Evolutionary conservation across 1,140 invertebrate species (phyloP).

Genomic region (Oncopodura yosiiana): DNA sequence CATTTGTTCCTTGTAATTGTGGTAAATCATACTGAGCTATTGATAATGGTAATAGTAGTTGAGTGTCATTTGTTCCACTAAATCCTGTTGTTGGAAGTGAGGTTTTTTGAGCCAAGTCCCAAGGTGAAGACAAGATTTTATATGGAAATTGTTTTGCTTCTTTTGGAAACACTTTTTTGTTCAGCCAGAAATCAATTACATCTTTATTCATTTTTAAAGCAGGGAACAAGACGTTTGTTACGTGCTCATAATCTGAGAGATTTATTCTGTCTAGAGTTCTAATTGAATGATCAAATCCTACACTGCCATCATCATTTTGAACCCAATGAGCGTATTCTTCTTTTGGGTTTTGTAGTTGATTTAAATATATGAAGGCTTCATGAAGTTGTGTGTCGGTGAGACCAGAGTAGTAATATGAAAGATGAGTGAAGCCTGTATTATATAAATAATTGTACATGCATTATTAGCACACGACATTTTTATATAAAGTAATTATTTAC

Average conservation of each 20-base stretch:
- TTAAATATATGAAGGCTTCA: not conserved
- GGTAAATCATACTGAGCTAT: slow-evolving; percentile 15
- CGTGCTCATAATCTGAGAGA: not conserved
- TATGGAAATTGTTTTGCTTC: slow-evolving; percentile 18
- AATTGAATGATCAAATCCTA: not conserved
- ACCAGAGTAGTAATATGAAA: slow-evolving; percentile 18
- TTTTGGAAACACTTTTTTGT: slow-evolving; percentile 11
- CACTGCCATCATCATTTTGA: too few relatives aligned
- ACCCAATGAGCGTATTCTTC: slow-evolving; percentile 1
- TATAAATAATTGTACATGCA: too few relatives aligned
- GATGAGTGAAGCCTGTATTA: slow-evolving; percentile 12
- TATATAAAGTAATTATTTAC: too few relatives aligned
- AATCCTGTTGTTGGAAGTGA: slow-evolving; percentile 11
- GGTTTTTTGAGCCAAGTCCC: slow-evolving; percentile 15
- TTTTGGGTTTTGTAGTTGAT: not conserved
- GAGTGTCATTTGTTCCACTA: slow-evolving; percentile 25
- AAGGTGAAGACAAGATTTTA: slow-evolving; percentile 17
- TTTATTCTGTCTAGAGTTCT: not conserved
- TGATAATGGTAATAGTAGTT: slow-evolving; percentile 6
- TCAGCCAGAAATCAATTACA: slow-evolving; percentile 23
- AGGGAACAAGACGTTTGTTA: not conserved
- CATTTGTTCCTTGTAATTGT: slow-evolving; percentile 13
- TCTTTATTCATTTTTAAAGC: slow-evolving; percentile 11
- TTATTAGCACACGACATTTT: too few relatives aligned
- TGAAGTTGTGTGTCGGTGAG: not conserved